These are phyloP conservation scores for Uropsilus gracilis DNA, from an alignment of 2,113 vertebrate species.

Conservation along the genomic window DNA sequence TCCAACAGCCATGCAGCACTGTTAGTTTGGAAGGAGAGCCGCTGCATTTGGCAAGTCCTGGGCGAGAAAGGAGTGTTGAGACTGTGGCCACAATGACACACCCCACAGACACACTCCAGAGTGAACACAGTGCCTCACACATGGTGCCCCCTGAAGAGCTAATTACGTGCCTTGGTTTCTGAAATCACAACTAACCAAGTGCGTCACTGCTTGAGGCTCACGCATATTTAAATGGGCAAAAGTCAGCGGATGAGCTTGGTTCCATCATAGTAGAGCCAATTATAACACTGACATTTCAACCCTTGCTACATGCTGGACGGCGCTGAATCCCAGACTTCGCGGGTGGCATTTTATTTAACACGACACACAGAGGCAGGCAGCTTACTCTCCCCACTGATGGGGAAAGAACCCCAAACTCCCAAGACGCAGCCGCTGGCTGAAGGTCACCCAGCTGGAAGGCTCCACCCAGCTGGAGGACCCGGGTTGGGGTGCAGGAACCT, in stretches of 20 bases:
- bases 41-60: not conserved
- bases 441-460: not conserved
- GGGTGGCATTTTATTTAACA: not conserved
- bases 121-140: accelerated
- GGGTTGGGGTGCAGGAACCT: not conserved
- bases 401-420: not conserved
- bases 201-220: not conserved
- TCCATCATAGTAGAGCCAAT: too few species aligned
- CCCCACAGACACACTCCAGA: not conserved
- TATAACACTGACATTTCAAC: not conserved
- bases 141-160: not conserved
- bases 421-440: not conserved
- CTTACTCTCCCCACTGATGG: not conserved
- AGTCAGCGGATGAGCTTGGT: not conserved
- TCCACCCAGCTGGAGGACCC: accelerated
- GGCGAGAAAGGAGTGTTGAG: not conserved
- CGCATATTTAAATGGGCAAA: not conserved
- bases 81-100: not conserved
- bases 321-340: not conserved
- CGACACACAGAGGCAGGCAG: not conserved
- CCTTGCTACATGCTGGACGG: not conserved
- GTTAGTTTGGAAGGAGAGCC: not conserved
- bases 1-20: accelerated
- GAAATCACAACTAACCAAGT: not conserved
- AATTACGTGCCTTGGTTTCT: not conserved